Base-by-base conservation (phyloP, 1,140 invertebrate species). In the Drosophila nebulosa region DNA sequence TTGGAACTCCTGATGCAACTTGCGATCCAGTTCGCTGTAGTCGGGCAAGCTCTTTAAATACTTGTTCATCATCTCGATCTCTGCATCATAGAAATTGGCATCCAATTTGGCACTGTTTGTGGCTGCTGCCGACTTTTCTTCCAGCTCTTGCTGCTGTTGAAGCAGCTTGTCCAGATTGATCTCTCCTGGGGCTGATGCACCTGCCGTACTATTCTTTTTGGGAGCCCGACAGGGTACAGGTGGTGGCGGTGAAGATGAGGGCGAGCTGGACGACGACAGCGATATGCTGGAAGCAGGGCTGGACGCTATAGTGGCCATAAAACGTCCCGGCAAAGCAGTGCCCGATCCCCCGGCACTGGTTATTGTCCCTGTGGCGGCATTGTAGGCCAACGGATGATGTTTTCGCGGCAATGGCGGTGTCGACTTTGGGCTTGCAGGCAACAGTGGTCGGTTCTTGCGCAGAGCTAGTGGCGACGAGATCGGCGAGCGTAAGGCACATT, bases 61-160 rank as follows among this genome's bases (percentile, higher is more conserved):
- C 69, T 90, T 91, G 63, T 91, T 91, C 91, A 91, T 91, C 80
- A 91, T 91, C 61, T 91, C 91, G 30, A 91, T 91, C 51, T 91
- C 91, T 6, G 91, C 90, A 58, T 90, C 88, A 42, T 91, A 91
- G 60, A 91, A 89, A 56, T 91, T 89, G 3, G 86, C 86, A 65
- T 91, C 90, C 67, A 90, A 12, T 24, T 90, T 90, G 10, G 88
- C 79, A 35, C 73, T 88, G 10, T 67, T 78, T 3, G 69, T 89
- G 5, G 83, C 85, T 2, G 85, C 79, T 0, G 89, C 81, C 0
- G 89, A 78, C 26, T 88, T 90, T 51, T 88, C 79, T 39, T 90
- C 78, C 42, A 90, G 64, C 27, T 90, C 71, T 14, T 90, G 90
- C 18, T 90, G 89, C 42, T 90, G 89, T 32, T 83, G 81, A 18